A percentile compares a stretch with the other conserved stretches of the same genome.
Evolutionary conservation across 2,797 vertebrate species (phyloP).

Genomic region (Sciurus carolinensis): DNA sequence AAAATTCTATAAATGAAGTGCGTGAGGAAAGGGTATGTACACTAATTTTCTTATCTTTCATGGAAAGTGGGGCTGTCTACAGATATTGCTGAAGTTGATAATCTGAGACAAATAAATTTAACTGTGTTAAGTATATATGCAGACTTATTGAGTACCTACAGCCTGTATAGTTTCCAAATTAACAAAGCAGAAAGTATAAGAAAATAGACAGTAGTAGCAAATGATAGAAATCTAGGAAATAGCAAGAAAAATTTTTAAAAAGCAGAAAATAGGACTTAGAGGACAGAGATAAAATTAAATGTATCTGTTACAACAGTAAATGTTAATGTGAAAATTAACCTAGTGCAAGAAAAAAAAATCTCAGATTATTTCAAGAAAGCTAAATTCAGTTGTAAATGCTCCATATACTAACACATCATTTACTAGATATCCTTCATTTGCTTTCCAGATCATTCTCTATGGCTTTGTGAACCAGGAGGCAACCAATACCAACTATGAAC

Average conservation of each 20-base stretch:
- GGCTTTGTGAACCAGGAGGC: background rate
- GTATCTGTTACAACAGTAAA: background rate
- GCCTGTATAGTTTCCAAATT: background rate
- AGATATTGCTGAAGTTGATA: background rate
- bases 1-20: background rate
- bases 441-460: background rate
- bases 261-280: constrained; percentile 38
- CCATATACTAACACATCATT: background rate
- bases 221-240: constrained; percentile 17
- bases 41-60: background rate
- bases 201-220: background rate
- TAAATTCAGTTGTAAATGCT: background rate
- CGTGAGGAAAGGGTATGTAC: background rate
- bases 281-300: constrained; percentile 51
- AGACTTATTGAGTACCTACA: background rate
- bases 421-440: background rate
- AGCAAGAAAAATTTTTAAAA: background rate
- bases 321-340: background rate
- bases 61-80: background rate
- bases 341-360: background rate
- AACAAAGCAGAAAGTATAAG: constrained; percentile 35
- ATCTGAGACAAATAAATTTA: background rate
- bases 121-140: background rate
- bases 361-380: background rate
- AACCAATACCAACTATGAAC: background rate